phyloP scores from a whole-genome alignment of 2,113 vertebrate genomes.

The Carassius gibelio region DNA sequence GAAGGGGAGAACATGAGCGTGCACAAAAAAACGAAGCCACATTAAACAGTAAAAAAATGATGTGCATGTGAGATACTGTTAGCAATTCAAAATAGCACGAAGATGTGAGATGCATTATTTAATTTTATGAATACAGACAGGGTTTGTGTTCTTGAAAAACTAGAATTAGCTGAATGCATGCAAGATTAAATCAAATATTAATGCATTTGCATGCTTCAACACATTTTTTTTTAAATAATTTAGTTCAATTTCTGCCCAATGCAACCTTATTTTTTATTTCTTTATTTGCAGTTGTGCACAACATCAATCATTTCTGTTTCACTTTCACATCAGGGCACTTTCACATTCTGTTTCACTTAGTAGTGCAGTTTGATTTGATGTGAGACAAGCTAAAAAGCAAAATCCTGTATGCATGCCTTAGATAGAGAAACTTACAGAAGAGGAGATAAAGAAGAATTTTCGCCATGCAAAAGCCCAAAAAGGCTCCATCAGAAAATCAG shows the following conservation, averaged over 20 bases:
- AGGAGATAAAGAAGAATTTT: not conserved
- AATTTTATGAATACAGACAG: not conserved
- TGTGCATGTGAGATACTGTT: no score
- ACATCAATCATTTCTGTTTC: not conserved
- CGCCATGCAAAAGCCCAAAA: not conserved
- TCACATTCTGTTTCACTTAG: not conserved
- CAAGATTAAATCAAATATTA: not conserved
- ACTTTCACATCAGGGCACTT: no score
- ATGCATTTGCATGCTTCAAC: not conserved
- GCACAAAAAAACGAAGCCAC: not conserved
- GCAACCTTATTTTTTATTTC: not conserved
- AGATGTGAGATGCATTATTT: not conserved
- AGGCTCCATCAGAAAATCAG: no score
- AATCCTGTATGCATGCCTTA: not conserved
- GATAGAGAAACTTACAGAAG: not conserved
- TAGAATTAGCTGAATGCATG: not conserved
- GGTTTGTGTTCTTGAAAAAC: not conserved
- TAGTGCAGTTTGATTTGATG: not conserved
- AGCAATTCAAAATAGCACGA: not conserved
- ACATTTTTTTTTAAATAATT: not conserved
- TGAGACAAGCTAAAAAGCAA: not conserved
- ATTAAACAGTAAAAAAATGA: not conserved
- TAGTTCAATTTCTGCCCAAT: not conserved
- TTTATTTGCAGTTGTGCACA: not conserved
- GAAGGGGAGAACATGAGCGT: not conserved